Evolutionary conservation across 2,888 invertebrate species (phyloP).

Genomic region (Brenthis hecate): DNA sequence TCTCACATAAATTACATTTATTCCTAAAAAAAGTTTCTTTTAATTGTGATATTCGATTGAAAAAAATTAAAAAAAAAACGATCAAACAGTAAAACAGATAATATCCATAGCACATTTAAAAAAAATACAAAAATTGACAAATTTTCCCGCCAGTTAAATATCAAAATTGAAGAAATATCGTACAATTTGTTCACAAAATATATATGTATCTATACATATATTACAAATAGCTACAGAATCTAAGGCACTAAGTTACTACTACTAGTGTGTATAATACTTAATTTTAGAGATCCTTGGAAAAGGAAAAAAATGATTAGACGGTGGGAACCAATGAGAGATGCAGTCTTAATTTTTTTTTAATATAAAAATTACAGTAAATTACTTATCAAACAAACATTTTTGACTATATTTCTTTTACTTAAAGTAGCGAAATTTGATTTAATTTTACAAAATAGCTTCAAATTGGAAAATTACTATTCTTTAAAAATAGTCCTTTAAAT

Average conservation of each 20-base stretch:
- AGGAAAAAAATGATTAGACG: slow-evolving; percentile 40
- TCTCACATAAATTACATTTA: too few species aligned
- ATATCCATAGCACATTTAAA: too few species aligned
- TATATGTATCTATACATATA: neutral
- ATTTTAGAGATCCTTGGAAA: neutral
- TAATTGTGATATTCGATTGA: too few species aligned
- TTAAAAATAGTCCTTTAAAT: neutral
- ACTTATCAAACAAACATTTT: neutral
- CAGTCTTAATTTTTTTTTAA: neutral
- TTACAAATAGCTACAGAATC: slow-evolving; percentile 18
- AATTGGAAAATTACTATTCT: neutral
- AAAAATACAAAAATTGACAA: too few species aligned
- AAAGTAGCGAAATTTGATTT: neutral
- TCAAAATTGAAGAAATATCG: neutral
- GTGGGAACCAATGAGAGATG: slow-evolving; percentile 45
- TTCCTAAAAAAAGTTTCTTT: too few species aligned
- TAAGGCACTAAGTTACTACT: slow-evolving; percentile 37
- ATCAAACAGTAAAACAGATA: too few species aligned
- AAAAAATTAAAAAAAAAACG: too few species aligned
- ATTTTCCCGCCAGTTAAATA: too few species aligned
- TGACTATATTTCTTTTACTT: neutral
- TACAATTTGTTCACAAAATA: slow-evolving; percentile 13
- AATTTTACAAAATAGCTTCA: neutral
- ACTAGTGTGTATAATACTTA: neutral
- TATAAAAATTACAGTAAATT: neutral